These are phyloP conservation scores for Pseudococcus jackbeardsleyi DNA, from an alignment of 2,888 invertebrate genomes.

Conservation along the genomic window DNA sequence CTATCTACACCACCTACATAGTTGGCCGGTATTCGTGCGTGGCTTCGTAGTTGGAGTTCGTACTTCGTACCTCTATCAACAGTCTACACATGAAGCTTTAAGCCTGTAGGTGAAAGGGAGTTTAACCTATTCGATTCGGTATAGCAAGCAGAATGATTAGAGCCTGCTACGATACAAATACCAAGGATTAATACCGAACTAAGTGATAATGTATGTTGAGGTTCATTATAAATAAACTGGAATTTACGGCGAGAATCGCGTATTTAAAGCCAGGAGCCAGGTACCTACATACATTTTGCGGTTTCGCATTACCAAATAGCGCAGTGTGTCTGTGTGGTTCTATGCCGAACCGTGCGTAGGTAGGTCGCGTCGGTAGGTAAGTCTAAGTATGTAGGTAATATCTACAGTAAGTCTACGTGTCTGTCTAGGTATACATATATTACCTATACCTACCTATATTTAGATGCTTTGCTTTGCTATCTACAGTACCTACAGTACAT, in stretches of 20 bases:
- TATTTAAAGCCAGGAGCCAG: constrained; percentile 28
- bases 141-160: background rate
- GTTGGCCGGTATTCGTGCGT: background rate
- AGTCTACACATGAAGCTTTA: background rate
- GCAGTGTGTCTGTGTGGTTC: background rate
- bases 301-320: constrained; percentile 20
- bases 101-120: background rate
- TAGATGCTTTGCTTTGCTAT: no score
- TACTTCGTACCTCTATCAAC: no score
- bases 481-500: no score
- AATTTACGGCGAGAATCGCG: constrained; percentile 21
- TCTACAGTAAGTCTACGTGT: no score
- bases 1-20: no score
- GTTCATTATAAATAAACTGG: constrained; percentile 33
- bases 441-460: no score
- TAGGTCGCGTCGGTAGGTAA: no score
- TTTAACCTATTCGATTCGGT: background rate
- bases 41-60: no score
- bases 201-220: constrained; percentile 37
- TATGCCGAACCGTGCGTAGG: background rate
- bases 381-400: no score
- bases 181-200: constrained; percentile 35
- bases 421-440: no score
- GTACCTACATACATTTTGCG: constrained; percentile 40
- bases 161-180: constrained; percentile 8